phyloP scores from a whole-genome alignment of 2,797 vertebrate species.

The Sebastes hopkinsi region DNA sequence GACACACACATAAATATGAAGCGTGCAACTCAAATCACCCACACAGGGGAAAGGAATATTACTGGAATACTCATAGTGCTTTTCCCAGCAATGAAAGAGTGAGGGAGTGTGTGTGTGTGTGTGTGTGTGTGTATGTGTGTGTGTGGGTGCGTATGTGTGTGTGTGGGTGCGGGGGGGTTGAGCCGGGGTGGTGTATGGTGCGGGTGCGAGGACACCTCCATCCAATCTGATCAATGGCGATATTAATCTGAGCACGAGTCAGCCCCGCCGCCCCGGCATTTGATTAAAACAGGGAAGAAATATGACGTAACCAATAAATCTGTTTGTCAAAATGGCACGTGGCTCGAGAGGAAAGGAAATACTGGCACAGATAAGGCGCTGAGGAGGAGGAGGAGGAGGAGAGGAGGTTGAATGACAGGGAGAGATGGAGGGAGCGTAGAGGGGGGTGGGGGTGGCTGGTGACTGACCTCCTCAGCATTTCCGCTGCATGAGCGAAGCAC shows the following conservation, averaged over 20 bases:
- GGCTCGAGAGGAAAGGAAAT: conserved; percentile 67
- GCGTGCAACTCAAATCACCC: conserved; percentile 36
- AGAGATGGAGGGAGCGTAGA: conserved; percentile 19
- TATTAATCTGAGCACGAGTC: conserved; percentile 85
- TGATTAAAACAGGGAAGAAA: conserved; percentile 88
- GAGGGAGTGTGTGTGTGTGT: not conserved
- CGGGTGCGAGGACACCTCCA: conserved; percentile 74
- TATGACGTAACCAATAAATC: conserved; percentile 86
- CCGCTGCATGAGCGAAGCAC: conserved; percentile 65
- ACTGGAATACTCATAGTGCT: conserved; percentile 56
- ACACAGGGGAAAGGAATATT: conserved; percentile 40
- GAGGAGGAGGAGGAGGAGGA: not conserved
- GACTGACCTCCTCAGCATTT: conserved; percentile 78
- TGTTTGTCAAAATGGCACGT: conserved; percentile 81
- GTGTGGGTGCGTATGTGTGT: not conserved
- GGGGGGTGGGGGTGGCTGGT: conserved; percentile 23
- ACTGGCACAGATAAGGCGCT: conserved; percentile 48
- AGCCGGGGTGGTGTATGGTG: conserved; percentile 13
- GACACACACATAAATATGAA: conserved; percentile 17
- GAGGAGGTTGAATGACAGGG: conserved; percentile 34
- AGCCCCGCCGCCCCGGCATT: conserved; percentile 75
- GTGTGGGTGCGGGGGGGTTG: not conserved
- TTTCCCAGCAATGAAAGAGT: conserved; percentile 59
- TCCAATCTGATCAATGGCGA: conserved; percentile 89
- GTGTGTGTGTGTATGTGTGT: not conserved